These are phyloP conservation scores for Erythrolamprus reginae DNA, from an alignment of 2,113 vertebrate species.

Conservation along the genomic window DNA sequence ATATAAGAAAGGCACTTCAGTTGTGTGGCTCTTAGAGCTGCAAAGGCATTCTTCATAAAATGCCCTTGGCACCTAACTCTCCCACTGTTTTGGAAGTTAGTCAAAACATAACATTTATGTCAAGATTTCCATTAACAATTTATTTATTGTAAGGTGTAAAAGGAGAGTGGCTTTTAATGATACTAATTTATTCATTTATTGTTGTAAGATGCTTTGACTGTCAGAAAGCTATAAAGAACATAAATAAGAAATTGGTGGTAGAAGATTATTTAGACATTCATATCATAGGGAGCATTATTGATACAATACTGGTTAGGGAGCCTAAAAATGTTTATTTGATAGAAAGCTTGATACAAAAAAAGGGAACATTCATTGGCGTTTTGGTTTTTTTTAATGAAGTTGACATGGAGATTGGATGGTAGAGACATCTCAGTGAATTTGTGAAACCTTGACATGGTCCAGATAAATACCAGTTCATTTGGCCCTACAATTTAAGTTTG, in stretches of 20 bases:
- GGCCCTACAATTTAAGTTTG: background rate
- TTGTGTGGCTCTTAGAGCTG: background rate
- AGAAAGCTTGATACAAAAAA: background rate
- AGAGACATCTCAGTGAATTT: background rate
- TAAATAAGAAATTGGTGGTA: background rate
- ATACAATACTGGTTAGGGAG: background rate
- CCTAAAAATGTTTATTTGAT: background rate
- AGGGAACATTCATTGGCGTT: background rate
- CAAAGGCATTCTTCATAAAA: background rate
- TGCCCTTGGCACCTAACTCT: background rate
- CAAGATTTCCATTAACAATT: background rate
- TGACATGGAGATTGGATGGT: background rate
- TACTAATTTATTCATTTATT: background rate
- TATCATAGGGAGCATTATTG: background rate
- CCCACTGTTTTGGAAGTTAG: background rate
- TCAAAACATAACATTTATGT: background rate
- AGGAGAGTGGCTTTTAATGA: background rate
- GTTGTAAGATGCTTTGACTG: background rate
- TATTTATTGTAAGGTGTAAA: background rate
- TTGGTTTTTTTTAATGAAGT: background rate
- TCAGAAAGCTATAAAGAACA: background rate
- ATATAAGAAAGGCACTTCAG: background rate
- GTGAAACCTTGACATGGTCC: background rate
- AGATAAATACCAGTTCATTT: background rate
- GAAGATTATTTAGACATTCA: background rate